Conservation (phyloP, 2,113 vertebrate genomes). For the Gallinago undulata region DNA sequence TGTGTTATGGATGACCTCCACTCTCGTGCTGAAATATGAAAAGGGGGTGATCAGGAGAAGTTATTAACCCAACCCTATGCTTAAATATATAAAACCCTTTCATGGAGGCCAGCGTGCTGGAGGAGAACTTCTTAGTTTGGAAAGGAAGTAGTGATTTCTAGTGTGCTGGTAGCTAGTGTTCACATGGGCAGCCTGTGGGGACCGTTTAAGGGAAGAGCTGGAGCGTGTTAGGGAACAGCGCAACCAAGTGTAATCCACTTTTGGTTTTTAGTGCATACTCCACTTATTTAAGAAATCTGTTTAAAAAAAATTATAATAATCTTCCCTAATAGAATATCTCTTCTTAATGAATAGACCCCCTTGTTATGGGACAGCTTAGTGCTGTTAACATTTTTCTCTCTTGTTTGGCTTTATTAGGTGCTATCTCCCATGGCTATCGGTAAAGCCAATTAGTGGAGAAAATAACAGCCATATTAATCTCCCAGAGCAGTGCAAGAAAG, state of each 20-base stretch:
- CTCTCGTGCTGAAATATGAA: background rate
- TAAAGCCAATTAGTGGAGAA: constrained; percentile 74
- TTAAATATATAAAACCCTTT: background rate
- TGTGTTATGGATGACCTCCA: accelerated
- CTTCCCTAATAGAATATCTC: background rate
- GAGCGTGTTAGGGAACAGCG: background rate
- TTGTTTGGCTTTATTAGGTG: constrained; percentile 59
- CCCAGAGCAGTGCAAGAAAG: constrained; percentile 63
- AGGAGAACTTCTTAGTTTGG: background rate
- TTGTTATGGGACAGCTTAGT: constrained; percentile 10
- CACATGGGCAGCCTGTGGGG: background rate
- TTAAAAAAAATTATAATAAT: background rate
- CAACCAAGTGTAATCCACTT: background rate
- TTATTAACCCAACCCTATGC: background rate
- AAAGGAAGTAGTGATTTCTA: background rate
- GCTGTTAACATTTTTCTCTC: constrained; percentile 53
- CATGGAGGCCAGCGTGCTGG: background rate
- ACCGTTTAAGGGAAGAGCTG: background rate
- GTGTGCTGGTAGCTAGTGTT: background rate
- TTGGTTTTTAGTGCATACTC: background rate
- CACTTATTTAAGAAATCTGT: background rate
- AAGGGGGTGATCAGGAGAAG: background rate
- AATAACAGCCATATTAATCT: constrained; percentile 79
- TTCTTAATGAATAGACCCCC: constrained; percentile 5
- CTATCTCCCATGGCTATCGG: constrained; percentile 64